Conservation (phyloP, 1,140 invertebrate species). For the Brachionus sp. region DNA sequence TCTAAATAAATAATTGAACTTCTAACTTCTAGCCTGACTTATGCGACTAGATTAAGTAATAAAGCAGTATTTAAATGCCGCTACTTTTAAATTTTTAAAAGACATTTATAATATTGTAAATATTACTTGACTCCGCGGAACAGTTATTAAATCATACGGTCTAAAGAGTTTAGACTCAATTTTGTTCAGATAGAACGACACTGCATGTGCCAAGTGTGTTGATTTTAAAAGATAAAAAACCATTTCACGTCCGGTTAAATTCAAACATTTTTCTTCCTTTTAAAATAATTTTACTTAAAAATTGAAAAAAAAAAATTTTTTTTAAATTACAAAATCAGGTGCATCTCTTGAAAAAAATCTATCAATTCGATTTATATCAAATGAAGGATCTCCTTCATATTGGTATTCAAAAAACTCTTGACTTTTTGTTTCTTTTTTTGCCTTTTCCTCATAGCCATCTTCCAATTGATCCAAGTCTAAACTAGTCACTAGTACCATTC, state of each 20-base stretch:
- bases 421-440: not conserved
- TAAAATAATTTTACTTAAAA: not conserved
- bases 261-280: slow-evolving; percentile 38
- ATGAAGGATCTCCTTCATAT: not conserved
- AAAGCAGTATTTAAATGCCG: too few relatives aligned
- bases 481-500: not conserved
- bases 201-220: not conserved
- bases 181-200: slow-evolving; percentile 4
- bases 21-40: too few relatives aligned
- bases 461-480: slow-evolving; percentile 22
- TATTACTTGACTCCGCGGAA: not conserved
- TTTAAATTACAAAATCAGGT: slow-evolving; percentile 41
- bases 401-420: not conserved
- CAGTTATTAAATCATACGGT: slow-evolving; percentile 40
- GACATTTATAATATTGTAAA: too few relatives aligned
- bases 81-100: too few relatives aligned
- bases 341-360: not conserved
- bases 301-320: not conserved
- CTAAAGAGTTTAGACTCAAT: not conserved
- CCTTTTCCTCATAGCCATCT: not conserved
- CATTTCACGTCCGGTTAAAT: slow-evolving; percentile 35
- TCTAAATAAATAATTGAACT: too few relatives aligned
- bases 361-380: not conserved
- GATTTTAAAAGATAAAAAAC: slow-evolving; percentile 35
- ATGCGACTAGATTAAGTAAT: too few relatives aligned